These are phyloP conservation scores for Oligia fasciuncula DNA, from an alignment of 2,888 invertebrate genomes.

Conservation along the genomic window DNA sequence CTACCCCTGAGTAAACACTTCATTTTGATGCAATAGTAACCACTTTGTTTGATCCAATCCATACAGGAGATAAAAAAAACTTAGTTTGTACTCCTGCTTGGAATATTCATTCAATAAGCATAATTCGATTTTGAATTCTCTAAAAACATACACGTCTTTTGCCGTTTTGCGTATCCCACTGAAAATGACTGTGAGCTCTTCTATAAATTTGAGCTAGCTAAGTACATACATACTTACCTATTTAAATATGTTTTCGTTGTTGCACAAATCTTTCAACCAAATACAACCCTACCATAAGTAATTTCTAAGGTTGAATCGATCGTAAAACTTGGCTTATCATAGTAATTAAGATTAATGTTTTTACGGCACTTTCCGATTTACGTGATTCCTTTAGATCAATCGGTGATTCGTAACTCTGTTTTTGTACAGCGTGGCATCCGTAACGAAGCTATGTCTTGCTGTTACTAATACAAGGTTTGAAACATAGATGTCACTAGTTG, in stretches of 20 bases:
- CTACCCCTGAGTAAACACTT: too few relatives aligned
- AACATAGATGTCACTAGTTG: conserved; percentile 51
- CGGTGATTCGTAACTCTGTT: background rate
- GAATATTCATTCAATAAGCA: background rate
- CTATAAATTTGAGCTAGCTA: background rate
- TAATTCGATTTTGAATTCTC: background rate
- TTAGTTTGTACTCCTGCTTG: background rate
- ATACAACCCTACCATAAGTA: conserved; percentile 3
- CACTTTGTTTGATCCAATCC: too few relatives aligned
- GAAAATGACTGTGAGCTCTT: background rate
- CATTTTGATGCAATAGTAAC: background rate
- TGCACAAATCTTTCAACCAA: background rate
- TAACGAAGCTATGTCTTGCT: background rate
- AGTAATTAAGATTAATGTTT: conserved; percentile 8
- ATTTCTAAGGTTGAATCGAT: conserved; percentile 15
- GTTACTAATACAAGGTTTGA: conserved; percentile 16
- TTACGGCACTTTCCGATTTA: conserved; percentile 9
- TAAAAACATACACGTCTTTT: background rate
- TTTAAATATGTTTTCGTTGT: background rate
- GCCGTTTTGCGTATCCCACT: background rate
- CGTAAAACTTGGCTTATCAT: conserved; percentile 8
- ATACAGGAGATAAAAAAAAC: background rate
- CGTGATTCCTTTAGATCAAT: background rate
- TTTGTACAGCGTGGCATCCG: background rate
- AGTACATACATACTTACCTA: too few relatives aligned